Base-by-base conservation (phyloP, 2,888 invertebrate genomes). In the Pediacus dermestoides region DNA sequence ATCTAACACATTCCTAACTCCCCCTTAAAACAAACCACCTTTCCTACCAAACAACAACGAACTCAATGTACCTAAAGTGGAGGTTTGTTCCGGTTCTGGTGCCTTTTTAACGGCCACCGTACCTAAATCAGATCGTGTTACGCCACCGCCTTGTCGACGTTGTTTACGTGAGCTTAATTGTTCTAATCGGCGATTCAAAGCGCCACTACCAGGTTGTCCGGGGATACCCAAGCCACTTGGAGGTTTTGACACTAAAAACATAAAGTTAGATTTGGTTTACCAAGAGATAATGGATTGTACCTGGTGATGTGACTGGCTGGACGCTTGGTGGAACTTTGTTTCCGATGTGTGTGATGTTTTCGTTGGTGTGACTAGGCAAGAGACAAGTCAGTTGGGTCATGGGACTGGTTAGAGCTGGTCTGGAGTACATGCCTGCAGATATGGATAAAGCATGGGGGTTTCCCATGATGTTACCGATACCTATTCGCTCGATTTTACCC, bases 31-130 rank as follows among this genome's bases (percentile, higher is more conserved):
- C 55, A 88, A 75, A 34, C 89, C 90, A 33, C 90, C 90, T 62
- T 90, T 90, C 45, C 90, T 76, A 21, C 89, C 89, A 68, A 90
- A 90, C 33, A 89, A 72, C 56, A 88, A 71, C 40, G 85, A 81
- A 70, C 86, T 85, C 48, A 88, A 78, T 27, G 86, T 85, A 39
- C 88, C 88, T 18, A 88, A 74, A 3, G 66, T 58, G 2, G 63
- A 53, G 6, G 57, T 54, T 15, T 53, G 54, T 42, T 59, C 55
- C 22, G 55, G 53, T 39, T 66, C 56, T 16, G 62, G 61, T 15
- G 64, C 60, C 32, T 68, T 61, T 27, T 50, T 64, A 11, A 64
- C 58, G 2, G 63, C 56, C 6, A 68, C 77, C 3, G 73, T 76
- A 16, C 82, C 82, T 22, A 82, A 65, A 63, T 81, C 82, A 1